A percentile compares a stretch with the other conserved stretches of the same genome.
Conservation (phyloP, 2,797 vertebrate species). For the Hippoglossus hippoglossus region DNA sequence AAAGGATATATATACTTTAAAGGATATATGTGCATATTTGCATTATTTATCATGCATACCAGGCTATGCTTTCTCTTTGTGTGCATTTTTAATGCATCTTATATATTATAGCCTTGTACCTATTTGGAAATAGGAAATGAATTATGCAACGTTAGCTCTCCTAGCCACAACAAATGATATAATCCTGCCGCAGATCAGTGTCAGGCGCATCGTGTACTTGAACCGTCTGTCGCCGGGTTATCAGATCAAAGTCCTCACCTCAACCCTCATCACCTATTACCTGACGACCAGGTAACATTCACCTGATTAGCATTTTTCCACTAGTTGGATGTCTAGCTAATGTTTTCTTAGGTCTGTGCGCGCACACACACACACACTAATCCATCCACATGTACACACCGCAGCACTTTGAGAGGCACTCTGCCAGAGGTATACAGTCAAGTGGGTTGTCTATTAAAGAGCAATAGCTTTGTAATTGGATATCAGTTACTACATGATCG, state of each 20-base stretch:
- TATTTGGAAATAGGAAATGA: background rate
- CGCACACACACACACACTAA: slow-evolving; percentile 4
- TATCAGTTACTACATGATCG: slow-evolving; percentile 63
- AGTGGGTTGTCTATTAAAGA: slow-evolving; percentile 60
- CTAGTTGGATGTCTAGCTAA: slow-evolving; percentile 4
- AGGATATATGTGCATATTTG: background rate
- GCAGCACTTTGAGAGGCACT: slow-evolving; percentile 38
- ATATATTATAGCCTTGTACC: background rate
- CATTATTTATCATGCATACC: slow-evolving; percentile 9
- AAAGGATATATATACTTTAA: too few species aligned
- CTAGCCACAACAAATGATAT: slow-evolving; percentile 34
- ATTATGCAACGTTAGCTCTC: background rate
- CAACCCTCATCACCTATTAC: background rate
- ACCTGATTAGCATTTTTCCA: slow-evolving; percentile 27
- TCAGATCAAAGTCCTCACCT: slow-evolving; percentile 16
- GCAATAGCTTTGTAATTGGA: slow-evolving; percentile 64
- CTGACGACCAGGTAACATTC: slow-evolving; percentile 28
- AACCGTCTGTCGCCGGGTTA: background rate
- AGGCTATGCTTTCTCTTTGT: background rate
- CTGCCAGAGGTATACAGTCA: slow-evolving; percentile 43
- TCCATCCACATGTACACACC: background rate
- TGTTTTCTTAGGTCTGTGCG: background rate
- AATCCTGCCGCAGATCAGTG: background rate
- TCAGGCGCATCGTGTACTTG: background rate
- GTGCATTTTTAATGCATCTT: background rate